Evolutionary conservation across 2,113 vertebrate species (phyloP).

Genomic region (Tyrannus savana): DNA sequence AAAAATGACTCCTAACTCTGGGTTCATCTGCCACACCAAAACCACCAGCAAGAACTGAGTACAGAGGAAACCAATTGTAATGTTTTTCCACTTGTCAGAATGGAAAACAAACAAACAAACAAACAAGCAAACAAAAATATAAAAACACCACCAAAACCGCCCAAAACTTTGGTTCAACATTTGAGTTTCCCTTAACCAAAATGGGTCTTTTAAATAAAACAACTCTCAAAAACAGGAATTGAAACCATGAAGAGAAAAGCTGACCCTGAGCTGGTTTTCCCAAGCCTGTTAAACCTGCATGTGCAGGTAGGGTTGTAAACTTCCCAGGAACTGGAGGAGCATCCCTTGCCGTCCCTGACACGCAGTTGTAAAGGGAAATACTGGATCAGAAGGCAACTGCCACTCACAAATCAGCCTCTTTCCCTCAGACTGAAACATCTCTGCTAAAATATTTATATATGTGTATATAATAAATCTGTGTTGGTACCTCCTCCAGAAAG

Average conservation of each 20-base stretch:
- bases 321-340: not conserved
- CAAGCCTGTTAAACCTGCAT: not conserved
- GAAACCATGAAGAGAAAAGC: not conserved
- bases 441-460: not conserved
- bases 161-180: not conserved
- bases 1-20: not conserved
- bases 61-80: not conserved
- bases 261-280: not conserved
- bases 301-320: not conserved
- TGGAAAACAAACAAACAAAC: not conserved
- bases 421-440: not conserved
- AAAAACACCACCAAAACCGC: not conserved
- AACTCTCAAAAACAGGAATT: not conserved
- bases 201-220: not conserved
- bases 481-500: not conserved
- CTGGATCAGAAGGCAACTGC: not conserved
- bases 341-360: fast-evolving
- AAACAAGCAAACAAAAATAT: not conserved
- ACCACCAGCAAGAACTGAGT: not conserved
- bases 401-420: not conserved
- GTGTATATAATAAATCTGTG: fast-evolving
- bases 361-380: not conserved
- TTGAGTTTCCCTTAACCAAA: not conserved
- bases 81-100: not conserved
- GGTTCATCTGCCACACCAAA: not conserved